Conservation (phyloP, 2,113 vertebrate genomes). For the Nematolebias whitei region DNA sequence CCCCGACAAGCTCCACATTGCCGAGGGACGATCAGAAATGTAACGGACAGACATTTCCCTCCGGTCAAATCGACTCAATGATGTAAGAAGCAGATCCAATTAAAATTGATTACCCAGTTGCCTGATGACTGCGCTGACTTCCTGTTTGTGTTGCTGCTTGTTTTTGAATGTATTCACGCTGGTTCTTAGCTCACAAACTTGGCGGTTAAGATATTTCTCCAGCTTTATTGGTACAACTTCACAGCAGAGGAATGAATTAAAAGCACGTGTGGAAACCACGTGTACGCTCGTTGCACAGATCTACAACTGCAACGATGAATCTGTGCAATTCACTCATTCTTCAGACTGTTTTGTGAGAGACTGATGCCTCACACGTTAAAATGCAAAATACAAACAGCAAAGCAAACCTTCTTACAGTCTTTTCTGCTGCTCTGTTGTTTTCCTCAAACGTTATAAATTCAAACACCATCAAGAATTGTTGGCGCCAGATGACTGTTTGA, state of each 20-base stretch:
- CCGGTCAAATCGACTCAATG: too few relatives aligned
- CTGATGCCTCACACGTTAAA: too few relatives aligned
- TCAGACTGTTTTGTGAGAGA: too few relatives aligned
- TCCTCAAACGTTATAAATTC: too few relatives aligned
- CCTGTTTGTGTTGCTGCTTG: background rate
- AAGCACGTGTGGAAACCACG: background rate
- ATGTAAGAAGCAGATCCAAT: background rate
- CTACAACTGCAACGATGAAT: background rate
- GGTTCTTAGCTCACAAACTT: too few relatives aligned
- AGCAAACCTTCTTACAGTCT: too few relatives aligned
- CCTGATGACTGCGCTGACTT: background rate
- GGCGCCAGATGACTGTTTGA: too few relatives aligned
- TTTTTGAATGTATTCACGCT: background rate
- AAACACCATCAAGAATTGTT: too few relatives aligned
- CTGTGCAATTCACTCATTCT: too few relatives aligned
- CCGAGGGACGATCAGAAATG: constrained; percentile 31
- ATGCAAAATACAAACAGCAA: too few relatives aligned
- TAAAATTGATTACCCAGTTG: background rate
- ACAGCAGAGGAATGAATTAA: background rate
- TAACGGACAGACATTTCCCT: background rate
- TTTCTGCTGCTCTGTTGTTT: too few relatives aligned
- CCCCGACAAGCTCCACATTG: background rate
- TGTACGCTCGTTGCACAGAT: background rate
- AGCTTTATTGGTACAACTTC: background rate
- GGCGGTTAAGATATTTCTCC: background rate